Conservation (phyloP, 2,888 invertebrate genomes). For the Tipula helvola region DNA sequence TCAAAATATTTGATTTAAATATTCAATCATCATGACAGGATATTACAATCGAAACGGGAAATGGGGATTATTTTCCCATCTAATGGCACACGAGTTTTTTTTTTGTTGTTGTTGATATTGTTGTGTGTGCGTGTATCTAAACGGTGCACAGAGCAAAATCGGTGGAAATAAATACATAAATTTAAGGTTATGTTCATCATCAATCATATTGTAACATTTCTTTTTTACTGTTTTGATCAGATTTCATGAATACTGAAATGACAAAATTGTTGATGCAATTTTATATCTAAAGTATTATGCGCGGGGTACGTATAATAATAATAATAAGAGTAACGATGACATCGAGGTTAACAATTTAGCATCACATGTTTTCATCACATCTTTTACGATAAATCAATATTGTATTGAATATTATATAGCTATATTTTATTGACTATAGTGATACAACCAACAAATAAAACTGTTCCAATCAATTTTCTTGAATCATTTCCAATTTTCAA, state of each 20-base stretch:
- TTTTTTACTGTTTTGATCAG: neutral
- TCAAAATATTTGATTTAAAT: constrained; percentile 4
- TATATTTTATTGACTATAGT: neutral
- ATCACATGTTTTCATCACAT: neutral
- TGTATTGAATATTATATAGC: neutral
- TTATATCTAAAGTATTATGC: neutral
- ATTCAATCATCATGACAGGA: constrained; percentile 4
- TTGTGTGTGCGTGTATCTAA: neutral
- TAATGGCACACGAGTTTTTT: neutral
- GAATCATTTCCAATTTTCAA: neutral
- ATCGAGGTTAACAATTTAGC: neutral
- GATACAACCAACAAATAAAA: neutral
- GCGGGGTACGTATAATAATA: too few relatives aligned
- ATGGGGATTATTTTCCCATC: neutral
- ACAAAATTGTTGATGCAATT: neutral
- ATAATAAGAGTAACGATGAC: neutral
- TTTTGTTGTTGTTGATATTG: too few relatives aligned
- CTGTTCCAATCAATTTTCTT: neutral
- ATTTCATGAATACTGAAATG: neutral
- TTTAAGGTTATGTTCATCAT: neutral
- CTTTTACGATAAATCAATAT: neutral
- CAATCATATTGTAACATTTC: neutral
- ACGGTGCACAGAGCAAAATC: neutral
- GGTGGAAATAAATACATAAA: neutral
- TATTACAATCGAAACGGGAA: neutral